Percentiles rank a stretch among this genome's conserved stretches.
Conservation (phyloP, 2,888 invertebrate genomes). For the Corbicula japonica region DNA sequence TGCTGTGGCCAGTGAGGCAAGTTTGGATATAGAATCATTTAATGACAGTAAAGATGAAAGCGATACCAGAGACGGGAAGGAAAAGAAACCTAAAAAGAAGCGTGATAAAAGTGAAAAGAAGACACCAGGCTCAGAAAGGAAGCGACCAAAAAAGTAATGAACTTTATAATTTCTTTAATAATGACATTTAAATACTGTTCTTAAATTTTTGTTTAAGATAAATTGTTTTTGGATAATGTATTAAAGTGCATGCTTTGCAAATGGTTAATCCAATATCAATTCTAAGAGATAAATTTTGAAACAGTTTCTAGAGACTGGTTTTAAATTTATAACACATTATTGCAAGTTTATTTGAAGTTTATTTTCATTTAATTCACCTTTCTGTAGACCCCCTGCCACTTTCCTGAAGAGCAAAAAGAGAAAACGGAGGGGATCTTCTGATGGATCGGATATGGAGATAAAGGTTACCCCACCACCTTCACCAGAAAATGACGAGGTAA, state of each 20-base stretch:
- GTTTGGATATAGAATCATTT: constrained; percentile 49
- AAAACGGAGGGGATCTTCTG: constrained; percentile 75
- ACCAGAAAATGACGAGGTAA: constrained; percentile 67
- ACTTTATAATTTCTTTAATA: not conserved
- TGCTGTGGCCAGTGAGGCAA: constrained; percentile 22
- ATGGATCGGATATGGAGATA: constrained; percentile 81
- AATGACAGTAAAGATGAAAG: constrained; percentile 49
- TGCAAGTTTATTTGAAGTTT: too few relatives aligned
- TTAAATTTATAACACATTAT: too few relatives aligned
- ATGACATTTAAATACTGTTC: not conserved
- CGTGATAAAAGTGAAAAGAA: constrained; percentile 69
- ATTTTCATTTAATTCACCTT: too few relatives aligned
- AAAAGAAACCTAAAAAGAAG: constrained; percentile 68
- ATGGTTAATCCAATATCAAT: too few relatives aligned
- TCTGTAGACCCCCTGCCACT: constrained; percentile 83
- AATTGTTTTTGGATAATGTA: too few relatives aligned
- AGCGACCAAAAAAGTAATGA: constrained; percentile 37
- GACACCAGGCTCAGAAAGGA: constrained; percentile 55
- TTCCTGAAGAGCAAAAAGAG: constrained; percentile 83
- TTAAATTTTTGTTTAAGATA: too few relatives aligned
- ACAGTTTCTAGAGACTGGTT: too few relatives aligned
- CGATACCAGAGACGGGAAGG: constrained; percentile 51
- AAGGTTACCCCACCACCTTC: constrained; percentile 77
- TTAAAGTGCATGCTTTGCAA: too few relatives aligned
- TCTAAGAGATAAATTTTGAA: too few relatives aligned